Conservation (phyloP, 1,140 invertebrate species). For the Drosophila mauritiana region DNA sequence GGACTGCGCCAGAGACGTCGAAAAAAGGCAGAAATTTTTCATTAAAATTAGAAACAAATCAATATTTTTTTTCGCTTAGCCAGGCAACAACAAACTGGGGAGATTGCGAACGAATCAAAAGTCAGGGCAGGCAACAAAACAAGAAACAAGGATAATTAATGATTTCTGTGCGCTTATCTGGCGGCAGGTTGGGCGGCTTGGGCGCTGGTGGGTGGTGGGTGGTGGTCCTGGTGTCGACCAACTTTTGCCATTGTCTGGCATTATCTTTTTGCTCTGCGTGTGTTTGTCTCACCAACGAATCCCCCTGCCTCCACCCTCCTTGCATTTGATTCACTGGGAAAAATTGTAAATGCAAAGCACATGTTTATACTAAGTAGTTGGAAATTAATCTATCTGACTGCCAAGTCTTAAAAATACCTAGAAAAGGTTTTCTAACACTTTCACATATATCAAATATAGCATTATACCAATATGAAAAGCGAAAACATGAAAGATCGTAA, state of each 20-base stretch:
- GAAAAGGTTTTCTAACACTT: too few relatives aligned
- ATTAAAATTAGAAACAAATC: slow-evolving; percentile 84
- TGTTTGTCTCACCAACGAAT: slow-evolving; percentile 19
- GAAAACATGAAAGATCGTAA: too few relatives aligned
- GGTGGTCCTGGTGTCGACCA: slow-evolving; percentile 44
- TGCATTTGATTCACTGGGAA: slow-evolving; percentile 6
- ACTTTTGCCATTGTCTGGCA: slow-evolving; percentile 80
- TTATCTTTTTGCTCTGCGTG: slow-evolving; percentile 74
- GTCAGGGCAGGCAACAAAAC: slow-evolving; percentile 71
- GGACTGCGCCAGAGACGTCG: slow-evolving; percentile 33
- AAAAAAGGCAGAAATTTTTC: slow-evolving; percentile 71
- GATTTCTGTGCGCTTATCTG: slow-evolving; percentile 81
- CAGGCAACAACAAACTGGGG: slow-evolving; percentile 9
- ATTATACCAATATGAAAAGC: too few relatives aligned
- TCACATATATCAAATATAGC: too few relatives aligned
- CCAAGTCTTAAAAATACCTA: too few relatives aligned
- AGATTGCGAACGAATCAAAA: slow-evolving; percentile 61
- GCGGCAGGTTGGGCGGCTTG: slow-evolving; percentile 23
- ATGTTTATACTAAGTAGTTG: not conserved
- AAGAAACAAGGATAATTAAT: slow-evolving; percentile 84
- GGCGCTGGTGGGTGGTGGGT: not conserved
- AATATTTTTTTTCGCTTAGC: slow-evolving; percentile 68
- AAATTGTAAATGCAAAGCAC: not conserved
- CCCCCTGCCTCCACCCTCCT: not conserved
- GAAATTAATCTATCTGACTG: too few relatives aligned